Percentiles rank a stretch among this genome's conserved stretches.
Conservation (phyloP, 2,797 vertebrate genomes). For the Pseudomugil gertrudae region DNA sequence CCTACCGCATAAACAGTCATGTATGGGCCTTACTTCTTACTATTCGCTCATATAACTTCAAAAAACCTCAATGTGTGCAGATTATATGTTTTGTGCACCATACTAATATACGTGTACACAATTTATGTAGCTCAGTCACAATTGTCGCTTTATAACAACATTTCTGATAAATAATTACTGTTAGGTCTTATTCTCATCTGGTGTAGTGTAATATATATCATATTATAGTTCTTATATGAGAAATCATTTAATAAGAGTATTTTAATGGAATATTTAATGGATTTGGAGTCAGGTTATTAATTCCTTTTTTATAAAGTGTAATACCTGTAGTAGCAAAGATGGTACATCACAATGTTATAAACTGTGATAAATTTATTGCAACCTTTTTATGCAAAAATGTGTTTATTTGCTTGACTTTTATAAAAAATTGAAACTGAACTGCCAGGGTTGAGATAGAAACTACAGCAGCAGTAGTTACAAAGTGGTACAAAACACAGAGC, state of each 20-base stretch:
- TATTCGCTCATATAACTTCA: neutral
- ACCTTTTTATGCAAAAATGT: neutral
- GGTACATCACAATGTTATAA: neutral
- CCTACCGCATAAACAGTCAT: neutral
- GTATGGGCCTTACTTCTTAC: neutral
- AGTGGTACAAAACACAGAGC: neutral
- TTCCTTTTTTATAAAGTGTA: too few relatives aligned
- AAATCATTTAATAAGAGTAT: too few relatives aligned
- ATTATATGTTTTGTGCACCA: neutral
- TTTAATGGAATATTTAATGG: too few relatives aligned
- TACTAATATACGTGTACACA: neutral
- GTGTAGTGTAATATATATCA: too few relatives aligned
- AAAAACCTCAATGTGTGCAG: neutral
- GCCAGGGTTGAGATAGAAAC: neutral
- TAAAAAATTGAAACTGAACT: neutral
- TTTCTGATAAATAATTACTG: too few relatives aligned
- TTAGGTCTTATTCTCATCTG: too few relatives aligned
- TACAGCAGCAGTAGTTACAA: neutral
- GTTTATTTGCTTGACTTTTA: neutral
- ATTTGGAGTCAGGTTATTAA: too few relatives aligned
- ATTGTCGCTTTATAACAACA: neutral
- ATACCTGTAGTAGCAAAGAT: neutral
- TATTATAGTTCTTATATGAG: too few relatives aligned
- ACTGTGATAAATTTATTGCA: neutral
- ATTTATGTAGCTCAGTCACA: conserved; percentile 4